Percentiles rank a stretch among this genome's conserved stretches.
Evolutionary conservation across 1,140 invertebrate genomes (phyloP).

Genomic region (Hermatobates lingyangjiaoensis): DNA sequence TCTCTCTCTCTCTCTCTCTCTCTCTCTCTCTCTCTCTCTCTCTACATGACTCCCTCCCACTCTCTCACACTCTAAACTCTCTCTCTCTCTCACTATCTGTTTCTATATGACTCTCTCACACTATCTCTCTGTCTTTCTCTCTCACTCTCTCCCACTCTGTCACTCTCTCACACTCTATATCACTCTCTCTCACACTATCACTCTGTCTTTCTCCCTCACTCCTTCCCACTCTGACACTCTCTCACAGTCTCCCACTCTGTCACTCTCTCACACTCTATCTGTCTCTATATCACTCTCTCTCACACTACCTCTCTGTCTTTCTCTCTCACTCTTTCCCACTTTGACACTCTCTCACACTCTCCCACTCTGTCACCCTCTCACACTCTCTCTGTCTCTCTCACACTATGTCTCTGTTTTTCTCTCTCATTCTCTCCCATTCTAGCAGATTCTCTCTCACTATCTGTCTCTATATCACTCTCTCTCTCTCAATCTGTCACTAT

Average conservation of each 20-base stretch:
- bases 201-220: background rate
- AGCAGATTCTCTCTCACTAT: background rate
- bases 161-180: background rate
- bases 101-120: background rate
- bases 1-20: constrained; percentile 1
- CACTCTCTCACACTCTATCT: background rate
- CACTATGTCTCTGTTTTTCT: background rate
- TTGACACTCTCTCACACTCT: too few relatives aligned
- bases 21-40: constrained; percentile 1
- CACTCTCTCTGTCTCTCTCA: background rate
- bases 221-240: background rate
- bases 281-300: too few relatives aligned
- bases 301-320: background rate
- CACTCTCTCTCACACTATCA: background rate
- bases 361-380: background rate
- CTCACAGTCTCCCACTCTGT: background rate
- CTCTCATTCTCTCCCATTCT: background rate
- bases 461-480: background rate
- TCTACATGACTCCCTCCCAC: background rate
- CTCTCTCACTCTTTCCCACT: too few relatives aligned
- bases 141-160: background rate
- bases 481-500: background rate
- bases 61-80: background rate
- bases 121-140: background rate
- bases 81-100: constrained; percentile 1